Evolutionary conservation across 2,888 invertebrate genomes (phyloP).

Genomic region (Boloria euphrosyne): DNA sequence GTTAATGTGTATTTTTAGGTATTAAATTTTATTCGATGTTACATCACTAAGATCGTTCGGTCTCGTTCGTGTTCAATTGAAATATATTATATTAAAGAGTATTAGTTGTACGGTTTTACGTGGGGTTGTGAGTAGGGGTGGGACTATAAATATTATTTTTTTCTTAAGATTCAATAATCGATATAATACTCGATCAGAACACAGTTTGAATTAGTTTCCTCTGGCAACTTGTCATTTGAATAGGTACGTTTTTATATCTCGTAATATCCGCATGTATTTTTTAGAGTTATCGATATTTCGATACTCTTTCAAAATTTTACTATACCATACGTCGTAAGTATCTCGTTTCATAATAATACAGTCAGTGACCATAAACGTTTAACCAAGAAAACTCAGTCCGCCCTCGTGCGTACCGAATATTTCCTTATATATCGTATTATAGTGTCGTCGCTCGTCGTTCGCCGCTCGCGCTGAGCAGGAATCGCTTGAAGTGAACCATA

Average conservation of each 20-base stretch:
- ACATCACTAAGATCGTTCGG: conserved; percentile 9
- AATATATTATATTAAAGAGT: conserved; percentile 12
- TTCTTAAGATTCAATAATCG: too few species aligned
- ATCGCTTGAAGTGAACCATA: conserved; percentile 12
- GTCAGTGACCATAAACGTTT: too few species aligned
- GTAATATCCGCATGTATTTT: too few species aligned
- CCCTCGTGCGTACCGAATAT: not conserved
- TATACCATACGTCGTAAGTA: too few species aligned
- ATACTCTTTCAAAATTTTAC: too few species aligned
- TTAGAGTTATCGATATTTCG: too few species aligned
- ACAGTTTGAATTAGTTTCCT: too few species aligned
- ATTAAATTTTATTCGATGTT: conserved; percentile 26
- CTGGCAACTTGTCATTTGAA: too few species aligned
- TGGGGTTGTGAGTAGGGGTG: not conserved
- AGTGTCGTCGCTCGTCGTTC: not conserved
- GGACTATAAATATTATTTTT: not conserved
- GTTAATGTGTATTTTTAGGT: conserved; percentile 10
- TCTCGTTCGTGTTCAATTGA: conserved; percentile 24
- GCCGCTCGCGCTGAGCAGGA: not conserved
- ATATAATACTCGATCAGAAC: too few species aligned
- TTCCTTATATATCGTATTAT: not conserved
- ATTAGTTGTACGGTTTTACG: not conserved
- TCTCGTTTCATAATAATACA: too few species aligned
- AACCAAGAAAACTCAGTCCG: too few species aligned
- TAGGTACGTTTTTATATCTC: too few species aligned